Evolutionary conservation across 2,113 vertebrate species (phyloP).

Genomic region (Tautogolabrus adspersus): DNA sequence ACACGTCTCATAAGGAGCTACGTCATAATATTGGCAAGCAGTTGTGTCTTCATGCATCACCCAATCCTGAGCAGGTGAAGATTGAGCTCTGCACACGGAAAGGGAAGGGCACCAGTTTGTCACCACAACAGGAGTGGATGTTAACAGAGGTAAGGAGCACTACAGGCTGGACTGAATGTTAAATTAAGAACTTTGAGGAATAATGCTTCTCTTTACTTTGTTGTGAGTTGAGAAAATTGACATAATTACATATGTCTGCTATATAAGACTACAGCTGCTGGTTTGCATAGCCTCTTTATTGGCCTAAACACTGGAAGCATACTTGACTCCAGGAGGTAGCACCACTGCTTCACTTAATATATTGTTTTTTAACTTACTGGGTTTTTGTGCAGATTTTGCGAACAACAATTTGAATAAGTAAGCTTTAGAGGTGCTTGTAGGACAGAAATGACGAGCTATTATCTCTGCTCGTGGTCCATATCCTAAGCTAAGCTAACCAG

Average conservation of each 20-base stretch:
- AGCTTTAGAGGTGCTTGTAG: not conserved
- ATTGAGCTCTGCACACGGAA: conserved; percentile 86
- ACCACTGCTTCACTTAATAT: not conserved
- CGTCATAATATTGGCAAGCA: conserved; percentile 94
- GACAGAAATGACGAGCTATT: not conserved
- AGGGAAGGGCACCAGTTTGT: conserved; percentile 83
- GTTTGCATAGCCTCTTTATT: not conserved
- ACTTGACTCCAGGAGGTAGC: no score
- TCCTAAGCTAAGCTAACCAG: no score
- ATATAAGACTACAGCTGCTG: not conserved
- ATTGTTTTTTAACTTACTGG: not conserved
- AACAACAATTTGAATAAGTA: not conserved
- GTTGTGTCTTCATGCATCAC: conserved; percentile 87
- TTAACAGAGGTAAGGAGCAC: conserved; percentile 85
- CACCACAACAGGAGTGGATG: conserved; percentile 89
- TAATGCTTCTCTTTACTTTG: not conserved
- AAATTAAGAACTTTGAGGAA: not conserved
- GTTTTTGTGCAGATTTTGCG: not conserved
- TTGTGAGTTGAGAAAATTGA: no score
- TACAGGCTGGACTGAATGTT: not conserved
- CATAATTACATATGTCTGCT: not conserved
- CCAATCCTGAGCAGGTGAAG: conserved; percentile 64
- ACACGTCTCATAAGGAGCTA: conserved; percentile 89
- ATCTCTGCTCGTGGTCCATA: not conserved
- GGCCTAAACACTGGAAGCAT: no score